Evolutionary conservation across 1,140 invertebrate genomes (phyloP).

Genomic region (Mactra quadrangularis): DNA sequence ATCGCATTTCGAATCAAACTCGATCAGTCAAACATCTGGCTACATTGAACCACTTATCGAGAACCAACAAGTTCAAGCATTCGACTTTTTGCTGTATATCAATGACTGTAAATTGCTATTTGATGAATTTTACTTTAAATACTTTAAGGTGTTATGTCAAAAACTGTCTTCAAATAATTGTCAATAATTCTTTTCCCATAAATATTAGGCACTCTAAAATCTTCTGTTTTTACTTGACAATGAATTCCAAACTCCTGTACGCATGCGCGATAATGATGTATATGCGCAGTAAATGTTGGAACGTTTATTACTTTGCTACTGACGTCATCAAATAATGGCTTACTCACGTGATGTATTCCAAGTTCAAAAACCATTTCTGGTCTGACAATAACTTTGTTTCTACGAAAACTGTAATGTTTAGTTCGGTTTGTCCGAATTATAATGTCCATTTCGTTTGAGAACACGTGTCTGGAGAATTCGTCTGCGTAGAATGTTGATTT

Average conservation of each 20-base stretch:
- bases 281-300: constrained; percentile 89
- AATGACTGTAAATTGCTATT: no score
- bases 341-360: constrained; percentile 76
- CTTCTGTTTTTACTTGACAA: constrained; percentile 17
- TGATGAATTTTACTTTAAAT: no score
- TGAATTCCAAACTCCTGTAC: constrained; percentile 47
- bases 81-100: no score
- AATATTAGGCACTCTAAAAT: constrained; percentile 24
- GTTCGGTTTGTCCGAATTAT: constrained; percentile 28
- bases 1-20: no score
- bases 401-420: constrained; percentile 52
- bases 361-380: constrained; percentile 73
- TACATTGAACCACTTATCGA: no score
- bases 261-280: constrained; percentile 92
- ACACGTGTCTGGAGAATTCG: constrained; percentile 25
- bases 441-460: constrained; percentile 42
- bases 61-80: no score
- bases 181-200: constrained; percentile 37
- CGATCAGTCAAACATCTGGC: no score
- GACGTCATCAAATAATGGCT: constrained; percentile 43
- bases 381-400: constrained; percentile 71
- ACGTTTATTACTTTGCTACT: constrained; percentile 39
- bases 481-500: constrained; percentile 67
- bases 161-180: constrained; percentile 43
- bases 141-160: constrained; percentile 37